Evolutionary conservation across 2,888 invertebrate genomes (phyloP).

Genomic region (Parnassius orleans): DNA sequence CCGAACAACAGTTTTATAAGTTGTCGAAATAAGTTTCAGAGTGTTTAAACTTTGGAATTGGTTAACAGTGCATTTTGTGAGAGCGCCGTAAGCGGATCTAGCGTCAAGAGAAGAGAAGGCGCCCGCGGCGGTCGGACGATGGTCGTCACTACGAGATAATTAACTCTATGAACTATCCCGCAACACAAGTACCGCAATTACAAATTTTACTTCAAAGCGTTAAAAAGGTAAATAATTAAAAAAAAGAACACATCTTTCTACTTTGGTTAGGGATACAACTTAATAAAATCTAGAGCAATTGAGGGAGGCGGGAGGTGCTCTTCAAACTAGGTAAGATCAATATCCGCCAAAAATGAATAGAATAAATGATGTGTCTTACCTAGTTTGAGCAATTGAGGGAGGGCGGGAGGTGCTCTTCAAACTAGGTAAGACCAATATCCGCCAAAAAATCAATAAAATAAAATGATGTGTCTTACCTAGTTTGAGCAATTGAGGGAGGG

Average conservation of each 20-base stretch:
- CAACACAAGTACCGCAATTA: conserved; percentile 62
- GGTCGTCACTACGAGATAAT: conserved; percentile 63
- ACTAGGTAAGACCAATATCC: no score
- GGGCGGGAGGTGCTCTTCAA: no score
- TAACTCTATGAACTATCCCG: conserved; percentile 73
- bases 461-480: no score
- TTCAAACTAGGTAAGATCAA: no score
- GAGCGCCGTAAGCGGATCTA: conserved; percentile 41
- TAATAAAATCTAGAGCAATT: conserved; percentile 17
- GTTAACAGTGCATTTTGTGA: conserved; percentile 71
- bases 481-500: no score
- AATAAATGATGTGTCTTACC: no score
- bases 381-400: no score
- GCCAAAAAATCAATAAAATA: no score
- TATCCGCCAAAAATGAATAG: no score
- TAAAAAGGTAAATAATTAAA: conserved; percentile 44
- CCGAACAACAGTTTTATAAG: conserved; percentile 73
- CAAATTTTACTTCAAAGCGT: conserved; percentile 60
- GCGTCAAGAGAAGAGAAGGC: conserved; percentile 40
- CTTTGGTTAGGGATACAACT: background rate
- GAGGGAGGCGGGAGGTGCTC: no score
- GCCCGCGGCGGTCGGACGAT: conserved; percentile 56
- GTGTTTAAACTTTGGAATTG: conserved; percentile 73
- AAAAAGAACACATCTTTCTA: background rate
- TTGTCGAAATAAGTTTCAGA: conserved; percentile 71